Conservation (phyloP, 2,113 vertebrate species). For the Vidua chalybeata region DNA sequence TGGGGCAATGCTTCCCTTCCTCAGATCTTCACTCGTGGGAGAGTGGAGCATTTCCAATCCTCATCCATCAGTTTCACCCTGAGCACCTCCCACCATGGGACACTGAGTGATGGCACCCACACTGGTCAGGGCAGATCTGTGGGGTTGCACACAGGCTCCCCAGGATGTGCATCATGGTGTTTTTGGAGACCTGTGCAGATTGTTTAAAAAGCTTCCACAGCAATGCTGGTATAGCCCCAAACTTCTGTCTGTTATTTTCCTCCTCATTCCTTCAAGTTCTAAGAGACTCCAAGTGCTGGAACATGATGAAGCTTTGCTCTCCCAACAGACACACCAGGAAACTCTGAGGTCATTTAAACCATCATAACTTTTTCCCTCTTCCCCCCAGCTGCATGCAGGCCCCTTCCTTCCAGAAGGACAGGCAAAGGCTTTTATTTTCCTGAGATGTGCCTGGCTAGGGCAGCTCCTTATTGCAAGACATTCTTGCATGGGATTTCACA, state of each 20-base stretch:
- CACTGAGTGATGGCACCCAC: rapidly evolving
- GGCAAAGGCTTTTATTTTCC: neutral
- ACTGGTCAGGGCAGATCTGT: rapidly evolving
- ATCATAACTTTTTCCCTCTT: neutral
- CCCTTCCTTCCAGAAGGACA: constrained; percentile 16
- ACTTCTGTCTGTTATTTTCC: neutral
- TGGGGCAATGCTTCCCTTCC: neutral
- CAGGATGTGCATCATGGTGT: neutral
- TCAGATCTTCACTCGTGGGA: rapidly evolving
- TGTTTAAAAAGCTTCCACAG: neutral
- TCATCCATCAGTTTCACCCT: neutral
- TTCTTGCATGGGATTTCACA: neutral
- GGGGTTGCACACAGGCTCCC: neutral
- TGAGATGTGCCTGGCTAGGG: neutral
- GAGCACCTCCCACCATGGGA: neutral
- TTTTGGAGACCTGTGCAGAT: neutral
- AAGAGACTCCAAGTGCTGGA: neutral
- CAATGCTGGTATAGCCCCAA: neutral
- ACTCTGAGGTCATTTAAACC: constrained; percentile 51
- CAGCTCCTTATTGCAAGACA: neutral
- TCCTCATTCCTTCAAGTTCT: neutral
- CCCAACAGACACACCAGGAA: constrained; percentile 30
- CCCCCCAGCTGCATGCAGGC: neutral
- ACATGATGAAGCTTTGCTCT: neutral
- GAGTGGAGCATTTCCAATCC: neutral